Percentiles rank a stretch among this genome's conserved stretches.
Evolutionary conservation across 2,113 vertebrate species (phyloP).

Genomic region (Scolopax mira): DNA sequence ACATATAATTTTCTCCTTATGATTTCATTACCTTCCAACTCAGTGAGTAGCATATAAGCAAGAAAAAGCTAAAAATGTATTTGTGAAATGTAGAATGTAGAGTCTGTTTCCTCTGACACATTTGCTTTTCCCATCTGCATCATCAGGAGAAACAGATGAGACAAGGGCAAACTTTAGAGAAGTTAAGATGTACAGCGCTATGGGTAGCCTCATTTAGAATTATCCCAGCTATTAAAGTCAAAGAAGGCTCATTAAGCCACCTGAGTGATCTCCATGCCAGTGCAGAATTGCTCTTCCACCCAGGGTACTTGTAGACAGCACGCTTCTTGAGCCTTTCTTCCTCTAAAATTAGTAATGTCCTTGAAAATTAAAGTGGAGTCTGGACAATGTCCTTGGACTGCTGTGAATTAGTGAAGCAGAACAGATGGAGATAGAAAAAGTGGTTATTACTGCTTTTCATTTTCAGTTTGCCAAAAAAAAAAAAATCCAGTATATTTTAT

Average conservation of each 20-base stretch:
- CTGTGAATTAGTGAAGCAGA: neutral
- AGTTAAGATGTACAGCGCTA: neutral
- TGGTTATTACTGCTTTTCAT: neutral
- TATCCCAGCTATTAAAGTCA: neutral
- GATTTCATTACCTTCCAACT: neutral
- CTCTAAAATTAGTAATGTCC: neutral
- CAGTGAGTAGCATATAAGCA: neutral
- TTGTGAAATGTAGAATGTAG: neutral
- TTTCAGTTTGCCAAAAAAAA: neutral
- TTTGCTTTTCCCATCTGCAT: neutral
- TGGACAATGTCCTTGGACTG: neutral
- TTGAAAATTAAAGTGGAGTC: constrained; percentile 16
- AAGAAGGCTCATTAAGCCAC: neutral
- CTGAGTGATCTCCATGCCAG: neutral
- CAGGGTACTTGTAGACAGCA: neutral
- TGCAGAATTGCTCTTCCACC: neutral
- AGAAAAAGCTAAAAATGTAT: neutral
- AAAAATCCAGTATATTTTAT: neutral
- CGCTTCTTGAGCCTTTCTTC: neutral
- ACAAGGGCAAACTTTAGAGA: neutral
- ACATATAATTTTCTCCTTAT: neutral
- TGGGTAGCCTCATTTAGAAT: neutral
- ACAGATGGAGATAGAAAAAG: neutral
- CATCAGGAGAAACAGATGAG: neutral
- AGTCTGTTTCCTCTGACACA: neutral